Conservation (phyloP, 2,113 vertebrate species). For the Nycticryphes semicollaris region DNA sequence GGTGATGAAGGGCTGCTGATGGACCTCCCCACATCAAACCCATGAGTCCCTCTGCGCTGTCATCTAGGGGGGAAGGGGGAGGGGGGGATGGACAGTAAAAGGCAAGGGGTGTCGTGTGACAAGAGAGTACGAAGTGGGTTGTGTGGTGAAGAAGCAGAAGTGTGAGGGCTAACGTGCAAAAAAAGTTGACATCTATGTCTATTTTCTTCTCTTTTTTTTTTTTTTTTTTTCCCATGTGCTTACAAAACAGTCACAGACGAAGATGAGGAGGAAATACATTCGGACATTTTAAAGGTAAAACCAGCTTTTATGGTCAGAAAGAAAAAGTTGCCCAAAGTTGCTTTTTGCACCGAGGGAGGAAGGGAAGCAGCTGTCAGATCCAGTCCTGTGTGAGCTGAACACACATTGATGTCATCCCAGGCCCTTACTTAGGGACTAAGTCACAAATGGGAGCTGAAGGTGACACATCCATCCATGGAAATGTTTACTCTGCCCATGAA, state of each 20-base stretch:
- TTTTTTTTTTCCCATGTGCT: background rate
- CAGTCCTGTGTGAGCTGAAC: background rate
- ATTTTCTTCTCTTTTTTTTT: background rate
- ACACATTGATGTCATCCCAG: background rate
- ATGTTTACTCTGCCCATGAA: background rate
- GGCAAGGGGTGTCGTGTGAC: background rate
- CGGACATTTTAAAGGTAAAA: conserved; percentile 40
- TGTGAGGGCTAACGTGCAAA: background rate
- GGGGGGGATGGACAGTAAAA: background rate
- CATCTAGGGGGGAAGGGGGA: background rate
- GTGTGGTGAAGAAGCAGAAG: background rate
- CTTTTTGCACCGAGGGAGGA: background rate
- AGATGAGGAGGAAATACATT: conserved; percentile 25
- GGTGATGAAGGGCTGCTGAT: background rate
- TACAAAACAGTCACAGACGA: conserved; percentile 42
- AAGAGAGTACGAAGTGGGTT: background rate
- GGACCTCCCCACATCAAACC: background rate
- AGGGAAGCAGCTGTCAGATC: background rate
- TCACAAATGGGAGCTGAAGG: background rate
- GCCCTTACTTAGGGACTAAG: background rate
- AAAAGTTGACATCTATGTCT: background rate
- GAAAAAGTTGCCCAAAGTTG: background rate
- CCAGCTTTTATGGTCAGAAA: background rate
- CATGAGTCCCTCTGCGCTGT: background rate
- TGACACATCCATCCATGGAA: background rate